Evolutionary conservation across 2,888 invertebrate genomes (phyloP).

Genomic region (Agapostemon virescens): DNA sequence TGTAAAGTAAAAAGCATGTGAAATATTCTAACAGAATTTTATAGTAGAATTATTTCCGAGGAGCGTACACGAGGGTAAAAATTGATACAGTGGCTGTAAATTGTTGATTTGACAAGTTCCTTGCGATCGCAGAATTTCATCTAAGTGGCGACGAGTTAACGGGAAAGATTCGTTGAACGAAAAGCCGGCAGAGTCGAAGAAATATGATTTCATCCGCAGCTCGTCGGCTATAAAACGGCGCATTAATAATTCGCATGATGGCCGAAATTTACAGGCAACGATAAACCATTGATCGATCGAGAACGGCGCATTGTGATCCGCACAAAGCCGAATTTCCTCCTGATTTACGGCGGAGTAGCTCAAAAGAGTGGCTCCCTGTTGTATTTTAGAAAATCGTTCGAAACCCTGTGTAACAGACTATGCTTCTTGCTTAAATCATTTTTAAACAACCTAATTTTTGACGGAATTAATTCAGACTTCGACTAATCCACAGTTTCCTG

Average conservation of each 20-base stretch:
- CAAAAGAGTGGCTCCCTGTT: constrained; percentile 12
- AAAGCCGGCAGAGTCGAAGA: not conserved
- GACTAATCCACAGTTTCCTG: too few species aligned
- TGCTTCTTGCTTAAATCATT: too few species aligned
- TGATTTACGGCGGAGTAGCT: constrained; percentile 38
- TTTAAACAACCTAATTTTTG: too few species aligned
- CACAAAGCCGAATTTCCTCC: constrained; percentile 40
- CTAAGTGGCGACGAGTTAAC: not conserved
- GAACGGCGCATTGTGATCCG: constrained; percentile 37
- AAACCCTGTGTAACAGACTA: not conserved
- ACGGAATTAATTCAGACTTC: too few species aligned
- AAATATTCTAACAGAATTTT: too few species aligned
- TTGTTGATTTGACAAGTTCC: not conserved
- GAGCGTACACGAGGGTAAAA: not conserved
- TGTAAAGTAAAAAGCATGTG: too few species aligned
- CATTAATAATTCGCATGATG: constrained; percentile 38
- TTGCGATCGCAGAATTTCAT: not conserved
- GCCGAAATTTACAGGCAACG: constrained; percentile 44
- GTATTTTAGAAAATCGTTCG: not conserved
- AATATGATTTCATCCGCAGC: constrained; percentile 30
- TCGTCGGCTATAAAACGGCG: constrained; percentile 33
- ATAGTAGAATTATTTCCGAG: too few species aligned
- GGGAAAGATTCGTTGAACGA: not conserved
- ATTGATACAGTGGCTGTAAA: not conserved
- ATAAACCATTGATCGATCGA: constrained; percentile 50